Conservation (phyloP, 2,113 vertebrate genomes). For the Phodopus roborovskii region DNA sequence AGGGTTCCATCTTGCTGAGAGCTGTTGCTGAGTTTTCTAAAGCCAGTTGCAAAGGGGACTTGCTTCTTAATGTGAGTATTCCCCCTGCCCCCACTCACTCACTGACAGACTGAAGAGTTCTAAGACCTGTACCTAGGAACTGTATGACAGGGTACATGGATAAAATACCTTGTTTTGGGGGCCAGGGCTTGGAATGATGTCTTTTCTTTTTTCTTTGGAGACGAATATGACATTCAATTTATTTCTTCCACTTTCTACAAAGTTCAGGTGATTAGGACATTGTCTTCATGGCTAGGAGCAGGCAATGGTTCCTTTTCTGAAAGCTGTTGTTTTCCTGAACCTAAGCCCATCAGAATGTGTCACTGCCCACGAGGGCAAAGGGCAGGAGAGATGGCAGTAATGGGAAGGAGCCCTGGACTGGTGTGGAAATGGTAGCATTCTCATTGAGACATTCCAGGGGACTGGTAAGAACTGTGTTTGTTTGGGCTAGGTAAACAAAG, state of each 20-base stretch:
- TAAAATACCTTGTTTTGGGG: neutral
- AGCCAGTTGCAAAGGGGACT: neutral
- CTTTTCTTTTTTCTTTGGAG: neutral
- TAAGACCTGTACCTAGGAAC: neutral
- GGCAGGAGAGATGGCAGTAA: neutral
- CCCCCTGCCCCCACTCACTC: rapidly evolving
- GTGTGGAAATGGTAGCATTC: neutral
- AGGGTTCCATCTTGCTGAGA: neutral
- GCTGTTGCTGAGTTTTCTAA: neutral
- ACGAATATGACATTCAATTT: neutral
- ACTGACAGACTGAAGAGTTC: neutral
- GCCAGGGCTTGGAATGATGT: neutral
- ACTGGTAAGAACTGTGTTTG: neutral
- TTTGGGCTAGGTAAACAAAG: neutral
- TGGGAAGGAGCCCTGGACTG: no score
- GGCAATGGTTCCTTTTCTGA: neutral
- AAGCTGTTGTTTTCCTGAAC: neutral
- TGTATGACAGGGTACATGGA: neutral
- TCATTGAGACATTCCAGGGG: neutral
- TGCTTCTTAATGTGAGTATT: neutral
- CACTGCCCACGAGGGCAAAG: neutral
- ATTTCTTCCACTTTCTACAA: neutral
- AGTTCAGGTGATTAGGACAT: neutral
- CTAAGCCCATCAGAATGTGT: neutral
- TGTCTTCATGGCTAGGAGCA: neutral